Conservation (phyloP, 2,797 vertebrate species). For the Dallia pectoralis region DNA sequence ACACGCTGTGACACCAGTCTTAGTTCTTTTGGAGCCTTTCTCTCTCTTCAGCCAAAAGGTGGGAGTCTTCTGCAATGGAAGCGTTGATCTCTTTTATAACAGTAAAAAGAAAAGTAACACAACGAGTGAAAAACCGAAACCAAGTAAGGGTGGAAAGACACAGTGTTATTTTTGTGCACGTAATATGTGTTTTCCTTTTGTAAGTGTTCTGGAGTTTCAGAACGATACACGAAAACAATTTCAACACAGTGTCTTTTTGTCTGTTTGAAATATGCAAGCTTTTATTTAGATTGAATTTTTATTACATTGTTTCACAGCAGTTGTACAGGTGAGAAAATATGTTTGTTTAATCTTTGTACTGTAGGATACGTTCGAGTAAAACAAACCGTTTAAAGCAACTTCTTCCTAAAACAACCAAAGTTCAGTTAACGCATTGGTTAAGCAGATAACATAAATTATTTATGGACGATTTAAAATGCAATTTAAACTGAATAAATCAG, state of each 20-base stretch:
- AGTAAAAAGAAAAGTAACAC: conserved; percentile 55
- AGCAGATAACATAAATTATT: conserved; percentile 48
- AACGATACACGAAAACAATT: conserved; percentile 69
- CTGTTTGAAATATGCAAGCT: conserved; percentile 76
- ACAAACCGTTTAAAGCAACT: conserved; percentile 79
- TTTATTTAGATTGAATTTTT: conserved; percentile 68
- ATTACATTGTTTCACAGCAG: conserved; percentile 69
- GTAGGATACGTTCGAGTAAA: conserved; percentile 43
- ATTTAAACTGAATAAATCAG: conserved; percentile 34
- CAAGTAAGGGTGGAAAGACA: conserved; percentile 59
- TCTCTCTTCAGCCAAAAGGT: conserved; percentile 59
- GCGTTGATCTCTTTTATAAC: conserved; percentile 81
- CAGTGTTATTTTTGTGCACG: conserved; percentile 75
- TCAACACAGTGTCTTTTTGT: conserved; percentile 75
- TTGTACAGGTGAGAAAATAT: conserved; percentile 49
- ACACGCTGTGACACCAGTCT: conserved; percentile 52
- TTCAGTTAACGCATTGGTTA: conserved; percentile 45
- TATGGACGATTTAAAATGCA: conserved; percentile 42
- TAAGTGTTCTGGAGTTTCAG: conserved; percentile 71
- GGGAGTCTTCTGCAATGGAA: conserved; percentile 63
- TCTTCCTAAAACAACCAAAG: conserved; percentile 63
- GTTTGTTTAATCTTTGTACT: conserved; percentile 57
- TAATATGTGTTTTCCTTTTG: conserved; percentile 71
- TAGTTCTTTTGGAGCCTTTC: conserved; percentile 56
- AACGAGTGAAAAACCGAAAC: conserved; percentile 34